Conservation (phyloP, 2,888 invertebrate genomes). For the Urechis unicinctus region DNA sequence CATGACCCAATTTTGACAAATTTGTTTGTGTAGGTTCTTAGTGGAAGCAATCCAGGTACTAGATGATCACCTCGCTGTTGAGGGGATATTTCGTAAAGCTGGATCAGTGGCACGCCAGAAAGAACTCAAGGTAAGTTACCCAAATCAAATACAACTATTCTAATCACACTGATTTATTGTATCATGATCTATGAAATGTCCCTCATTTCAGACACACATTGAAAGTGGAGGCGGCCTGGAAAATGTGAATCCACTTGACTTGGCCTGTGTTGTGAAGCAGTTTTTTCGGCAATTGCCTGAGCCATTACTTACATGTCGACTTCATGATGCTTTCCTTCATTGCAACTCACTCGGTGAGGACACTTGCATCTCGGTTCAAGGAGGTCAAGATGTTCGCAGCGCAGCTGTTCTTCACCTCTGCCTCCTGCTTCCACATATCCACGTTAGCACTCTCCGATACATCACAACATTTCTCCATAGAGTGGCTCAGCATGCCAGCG, state of each 20-base stretch:
- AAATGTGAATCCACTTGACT: constrained; percentile 69
- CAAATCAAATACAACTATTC: neutral
- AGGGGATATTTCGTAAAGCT: constrained; percentile 83
- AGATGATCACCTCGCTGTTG: constrained; percentile 62
- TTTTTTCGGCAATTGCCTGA: constrained; percentile 80
- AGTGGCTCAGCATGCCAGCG: constrained; percentile 63
- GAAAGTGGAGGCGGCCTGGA: constrained; percentile 68
- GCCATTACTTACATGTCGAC: constrained; percentile 67
- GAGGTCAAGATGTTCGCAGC: too few species aligned
- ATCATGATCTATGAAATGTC: neutral
- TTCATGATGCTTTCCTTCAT: constrained; percentile 69
- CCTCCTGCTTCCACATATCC: constrained; percentile 67
- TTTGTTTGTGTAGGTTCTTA: constrained; percentile 22
- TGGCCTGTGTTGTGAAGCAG: constrained; percentile 77
- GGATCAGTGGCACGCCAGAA: constrained; percentile 77
- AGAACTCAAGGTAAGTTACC: constrained; percentile 66
- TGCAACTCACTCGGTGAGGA: constrained; percentile 47
- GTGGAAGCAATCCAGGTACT: constrained; percentile 39
- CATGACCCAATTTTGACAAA: neutral
- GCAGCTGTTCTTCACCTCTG: constrained; percentile 65
- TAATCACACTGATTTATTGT: neutral
- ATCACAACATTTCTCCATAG: constrained; percentile 67
- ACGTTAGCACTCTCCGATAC: constrained; percentile 73
- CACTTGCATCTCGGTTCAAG: too few species aligned
- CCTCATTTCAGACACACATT: constrained; percentile 57